phyloP scores from a whole-genome alignment of 2,888 invertebrate species.

The Taphrorychus bicolor region DNA sequence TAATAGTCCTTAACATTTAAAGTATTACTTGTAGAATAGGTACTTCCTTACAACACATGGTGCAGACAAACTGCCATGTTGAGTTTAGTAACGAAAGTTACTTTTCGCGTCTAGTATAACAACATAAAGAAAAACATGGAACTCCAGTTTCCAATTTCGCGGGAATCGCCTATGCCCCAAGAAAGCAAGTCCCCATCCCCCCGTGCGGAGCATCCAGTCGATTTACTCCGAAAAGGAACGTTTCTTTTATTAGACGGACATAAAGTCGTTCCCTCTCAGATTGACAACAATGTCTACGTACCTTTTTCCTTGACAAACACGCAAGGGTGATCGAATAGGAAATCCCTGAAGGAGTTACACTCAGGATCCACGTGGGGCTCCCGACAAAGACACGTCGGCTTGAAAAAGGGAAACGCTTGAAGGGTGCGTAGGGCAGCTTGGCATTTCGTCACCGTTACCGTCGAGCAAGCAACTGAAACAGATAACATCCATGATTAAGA shows the following conservation, averaged over 20 bases:
- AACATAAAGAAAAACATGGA: background rate
- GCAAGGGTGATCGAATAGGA: conserved; percentile 93
- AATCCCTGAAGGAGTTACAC: conserved; percentile 92
- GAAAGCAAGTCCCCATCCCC: background rate
- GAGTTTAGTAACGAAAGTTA: no score
- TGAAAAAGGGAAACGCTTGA: conserved; percentile 92
- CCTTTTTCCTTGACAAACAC: conserved; percentile 90
- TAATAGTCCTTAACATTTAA: no score
- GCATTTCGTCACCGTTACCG: conserved; percentile 91
- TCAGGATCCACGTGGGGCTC: conserved; percentile 91
- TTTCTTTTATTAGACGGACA: conserved; percentile 27
- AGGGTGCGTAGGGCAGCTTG: conserved; percentile 88
- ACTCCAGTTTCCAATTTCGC: background rate
- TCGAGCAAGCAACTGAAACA: conserved; percentile 85
- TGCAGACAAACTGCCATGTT: no score
- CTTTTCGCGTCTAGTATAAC: no score
- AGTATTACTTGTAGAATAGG: no score
- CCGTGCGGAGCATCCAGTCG: background rate
- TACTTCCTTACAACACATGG: no score
- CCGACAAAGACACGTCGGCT: conserved; percentile 90
- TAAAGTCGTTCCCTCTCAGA: conserved; percentile 25
- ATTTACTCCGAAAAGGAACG: conserved; percentile 15
- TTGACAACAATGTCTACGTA: conserved; percentile 58
- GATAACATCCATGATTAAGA: background rate
- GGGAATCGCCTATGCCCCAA: background rate